These are phyloP conservation scores for Phorcus lineatus DNA, from an alignment of 2,888 invertebrate species.

Conservation along the genomic window DNA sequence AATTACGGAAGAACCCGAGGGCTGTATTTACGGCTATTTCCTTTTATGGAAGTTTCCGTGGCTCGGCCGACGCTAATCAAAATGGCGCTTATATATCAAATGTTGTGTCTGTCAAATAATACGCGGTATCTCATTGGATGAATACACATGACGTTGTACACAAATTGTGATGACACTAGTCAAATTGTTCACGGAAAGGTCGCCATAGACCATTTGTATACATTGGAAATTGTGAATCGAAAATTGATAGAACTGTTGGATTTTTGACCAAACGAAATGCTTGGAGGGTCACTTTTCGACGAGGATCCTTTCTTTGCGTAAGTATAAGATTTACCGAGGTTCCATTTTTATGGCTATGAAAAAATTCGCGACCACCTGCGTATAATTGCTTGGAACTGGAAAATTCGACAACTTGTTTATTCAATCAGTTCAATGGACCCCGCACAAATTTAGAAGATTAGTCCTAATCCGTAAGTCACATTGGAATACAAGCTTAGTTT, in stretches of 20 bases:
- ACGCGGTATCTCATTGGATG: conserved; percentile 16
- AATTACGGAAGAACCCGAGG: background rate
- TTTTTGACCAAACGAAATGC: conserved; percentile 42
- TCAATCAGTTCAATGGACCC: no score
- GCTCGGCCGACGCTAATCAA: no score
- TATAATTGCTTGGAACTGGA: background rate
- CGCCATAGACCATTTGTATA: background rate
- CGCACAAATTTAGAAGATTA: no score
- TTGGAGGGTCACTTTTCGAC: conserved; percentile 57
- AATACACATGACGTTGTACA: conserved; percentile 27
- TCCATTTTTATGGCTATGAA: no score
- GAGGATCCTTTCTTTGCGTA: conserved; percentile 67
- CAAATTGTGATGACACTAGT: conserved; percentile 30
- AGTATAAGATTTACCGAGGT: conserved; percentile 35
- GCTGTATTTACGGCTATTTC: background rate
- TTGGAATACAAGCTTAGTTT: no score
- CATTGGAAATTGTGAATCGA: background rate
- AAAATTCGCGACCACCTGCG: background rate
- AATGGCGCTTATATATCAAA: no score
- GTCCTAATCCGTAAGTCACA: no score
- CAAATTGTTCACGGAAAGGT: background rate
- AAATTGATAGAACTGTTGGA: background rate
- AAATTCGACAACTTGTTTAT: no score
- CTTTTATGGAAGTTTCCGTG: background rate
- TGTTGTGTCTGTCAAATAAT: conserved; percentile 3